A percentile compares a stretch with the other conserved stretches of the same genome.
Evolutionary conservation across 30 jellyfish, hydroid and myxozoan species (phyloP).

Genomic region (Aurelia sp.): DNA sequence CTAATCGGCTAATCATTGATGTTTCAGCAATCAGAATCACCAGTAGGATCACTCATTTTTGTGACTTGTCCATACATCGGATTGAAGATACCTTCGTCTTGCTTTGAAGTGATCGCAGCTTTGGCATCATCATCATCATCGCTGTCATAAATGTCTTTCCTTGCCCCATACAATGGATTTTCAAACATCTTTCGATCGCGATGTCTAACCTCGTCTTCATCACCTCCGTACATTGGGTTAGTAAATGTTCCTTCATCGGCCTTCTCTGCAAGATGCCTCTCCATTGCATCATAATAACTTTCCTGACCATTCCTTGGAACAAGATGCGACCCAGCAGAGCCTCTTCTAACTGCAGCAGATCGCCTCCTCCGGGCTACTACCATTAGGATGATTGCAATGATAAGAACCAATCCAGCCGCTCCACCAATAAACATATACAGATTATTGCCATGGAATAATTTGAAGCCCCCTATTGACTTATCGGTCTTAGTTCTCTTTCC

Average conservation of each 20-base stretch:
- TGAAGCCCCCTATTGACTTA: conserved; percentile 6
- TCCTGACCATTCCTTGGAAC: not conserved
- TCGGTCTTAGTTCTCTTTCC: conserved; percentile 11
- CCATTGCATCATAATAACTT: conserved; percentile 12
- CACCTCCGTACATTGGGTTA: conserved; percentile 82
- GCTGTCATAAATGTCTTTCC: not conserved
- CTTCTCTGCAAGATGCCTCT: conserved; percentile 22
- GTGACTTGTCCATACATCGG: conserved; percentile 12
- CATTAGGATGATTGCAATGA: not conserved
- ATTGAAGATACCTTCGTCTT: conserved; percentile 4
- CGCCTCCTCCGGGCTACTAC: not conserved
- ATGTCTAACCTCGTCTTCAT: conserved; percentile 59
- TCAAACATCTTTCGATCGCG: conserved; percentile 15
- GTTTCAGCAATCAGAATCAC: conserved; percentile 26
- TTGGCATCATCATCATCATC: conserved; percentile 19
- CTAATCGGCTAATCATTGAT: not conserved
- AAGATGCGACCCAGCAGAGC: not conserved
- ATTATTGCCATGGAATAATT: conserved; percentile 19
- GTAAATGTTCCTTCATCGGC: not conserved
- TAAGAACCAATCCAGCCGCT: conserved; percentile 24
- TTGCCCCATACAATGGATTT: conserved; percentile 36
- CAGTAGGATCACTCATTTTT: not conserved
- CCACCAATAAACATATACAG: conserved; percentile 22
- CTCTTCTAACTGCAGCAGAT: not conserved
- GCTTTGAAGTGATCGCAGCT: not conserved